Evolutionary conservation across 2,113 vertebrate species (phyloP).

Genomic region (Chionodraco myersi): DNA sequence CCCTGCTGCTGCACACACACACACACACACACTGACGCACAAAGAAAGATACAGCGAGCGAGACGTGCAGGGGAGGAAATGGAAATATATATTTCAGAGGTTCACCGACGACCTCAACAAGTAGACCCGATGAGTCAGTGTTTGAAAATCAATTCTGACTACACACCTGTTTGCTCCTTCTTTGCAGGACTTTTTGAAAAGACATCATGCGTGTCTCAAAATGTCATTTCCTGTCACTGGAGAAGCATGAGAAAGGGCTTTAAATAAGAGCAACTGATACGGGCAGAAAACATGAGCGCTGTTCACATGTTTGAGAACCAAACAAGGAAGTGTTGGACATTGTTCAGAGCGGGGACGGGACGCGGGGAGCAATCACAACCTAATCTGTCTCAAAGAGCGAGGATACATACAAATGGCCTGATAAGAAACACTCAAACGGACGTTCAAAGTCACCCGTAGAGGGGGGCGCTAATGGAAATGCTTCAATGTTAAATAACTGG

Average conservation of each 20-base stretch:
- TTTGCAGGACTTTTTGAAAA: background rate
- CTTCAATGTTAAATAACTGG: slow-evolving; percentile 27
- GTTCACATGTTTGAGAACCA: slow-evolving; percentile 36
- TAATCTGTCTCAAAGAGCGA: slow-evolving; percentile 51
- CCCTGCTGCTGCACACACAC: slow-evolving; percentile 52
- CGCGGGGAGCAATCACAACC: slow-evolving; percentile 36
- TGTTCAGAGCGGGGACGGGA: slow-evolving; percentile 20
- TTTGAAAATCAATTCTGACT: slow-evolving; percentile 9
- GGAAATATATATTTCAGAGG: slow-evolving; percentile 45
- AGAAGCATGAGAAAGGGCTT: slow-evolving; percentile 58
- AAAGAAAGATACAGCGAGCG: slow-evolving; percentile 44
- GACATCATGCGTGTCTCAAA: too few relatives aligned
- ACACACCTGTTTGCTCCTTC: slow-evolving; percentile 6
- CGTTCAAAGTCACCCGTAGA: slow-evolving; percentile 49
- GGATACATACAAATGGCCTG: slow-evolving; percentile 53
- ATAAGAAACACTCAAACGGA: slow-evolving; percentile 38
- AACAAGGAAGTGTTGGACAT: slow-evolving; percentile 54
- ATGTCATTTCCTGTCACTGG: slow-evolving; percentile 21
- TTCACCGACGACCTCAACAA: slow-evolving; percentile 2
- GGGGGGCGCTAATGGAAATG: slow-evolving; percentile 17
- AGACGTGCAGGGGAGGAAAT: slow-evolving; percentile 42
- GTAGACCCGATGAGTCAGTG: background rate
- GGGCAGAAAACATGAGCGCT: slow-evolving; percentile 1
- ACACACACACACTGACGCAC: slow-evolving; percentile 47
- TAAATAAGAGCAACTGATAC: slow-evolving; percentile 36